Conservation (phyloP, 2,888 invertebrate species). For the Xanthostigma xanthostigma region DNA sequence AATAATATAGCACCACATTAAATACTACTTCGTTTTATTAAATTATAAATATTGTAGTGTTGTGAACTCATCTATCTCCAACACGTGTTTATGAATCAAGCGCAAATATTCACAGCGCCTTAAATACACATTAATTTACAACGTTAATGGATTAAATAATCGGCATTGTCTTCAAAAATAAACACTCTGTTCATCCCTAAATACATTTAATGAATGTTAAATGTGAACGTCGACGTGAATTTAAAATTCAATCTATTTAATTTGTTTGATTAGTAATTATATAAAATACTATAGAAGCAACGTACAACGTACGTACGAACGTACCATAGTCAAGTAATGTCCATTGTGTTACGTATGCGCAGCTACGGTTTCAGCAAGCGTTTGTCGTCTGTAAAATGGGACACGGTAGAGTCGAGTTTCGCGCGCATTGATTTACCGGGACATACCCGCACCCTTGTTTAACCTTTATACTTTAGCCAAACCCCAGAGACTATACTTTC, state of each 20-base stretch:
- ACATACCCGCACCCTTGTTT: slow-evolving; percentile 2
- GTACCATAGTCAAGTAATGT: neutral
- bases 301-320: neutral
- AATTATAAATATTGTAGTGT: too few species aligned
- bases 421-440: neutral
- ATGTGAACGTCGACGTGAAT: slow-evolving; percentile 2
- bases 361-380: too few species aligned
- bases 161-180: slow-evolving; percentile 5
- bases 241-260: slow-evolving; percentile 8
- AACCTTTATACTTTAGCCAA: slow-evolving; percentile 4
- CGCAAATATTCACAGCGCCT: too few species aligned
- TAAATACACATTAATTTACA: too few species aligned
- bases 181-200: slow-evolving; percentile 6
- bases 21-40: too few species aligned
- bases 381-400: too few species aligned
- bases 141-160: too few species aligned
- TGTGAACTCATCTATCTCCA: too few species aligned
- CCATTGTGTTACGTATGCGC: neutral
- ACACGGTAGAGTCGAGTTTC: too few species aligned
- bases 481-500: neutral
- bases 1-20: too few species aligned
- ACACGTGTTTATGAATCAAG: too few species aligned
- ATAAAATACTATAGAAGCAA: slow-evolving; percentile 3
- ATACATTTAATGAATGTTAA: slow-evolving; percentile 6
- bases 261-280: slow-evolving; percentile 9